Evolutionary conservation across 2,888 invertebrate species (phyloP).

Genomic region (Orthosia gracilis): DNA sequence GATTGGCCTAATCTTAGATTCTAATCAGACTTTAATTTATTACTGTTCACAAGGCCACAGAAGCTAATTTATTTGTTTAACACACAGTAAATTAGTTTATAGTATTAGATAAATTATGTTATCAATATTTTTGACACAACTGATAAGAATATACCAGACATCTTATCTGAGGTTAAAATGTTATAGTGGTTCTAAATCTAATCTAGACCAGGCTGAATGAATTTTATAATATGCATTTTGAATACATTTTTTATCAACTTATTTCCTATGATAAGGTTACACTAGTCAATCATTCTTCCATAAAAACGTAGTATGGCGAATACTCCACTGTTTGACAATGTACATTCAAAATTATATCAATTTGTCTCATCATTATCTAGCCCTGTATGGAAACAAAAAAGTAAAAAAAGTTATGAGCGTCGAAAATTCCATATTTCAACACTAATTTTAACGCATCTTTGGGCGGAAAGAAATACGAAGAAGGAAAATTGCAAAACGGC

Average conservation of each 20-base stretch:
- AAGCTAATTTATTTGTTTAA: slow-evolving; percentile 13
- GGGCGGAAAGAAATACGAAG: too few relatives aligned
- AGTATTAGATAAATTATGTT: slow-evolving; percentile 29
- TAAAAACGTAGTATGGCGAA: too few relatives aligned
- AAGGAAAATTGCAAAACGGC: too few relatives aligned
- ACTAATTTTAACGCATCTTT: too few relatives aligned
- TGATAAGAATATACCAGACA: slow-evolving; percentile 36
- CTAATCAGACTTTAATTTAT: background rate
- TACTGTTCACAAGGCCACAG: slow-evolving; percentile 9
- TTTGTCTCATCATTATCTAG: too few relatives aligned
- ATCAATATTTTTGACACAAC: slow-evolving; percentile 33
- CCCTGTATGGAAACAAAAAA: too few relatives aligned
- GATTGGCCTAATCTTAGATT: background rate
- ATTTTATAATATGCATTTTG: background rate
- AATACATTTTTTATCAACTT: background rate
- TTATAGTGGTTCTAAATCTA: slow-evolving; percentile 1
- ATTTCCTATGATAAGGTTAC: too few relatives aligned
- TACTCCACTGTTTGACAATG: too few relatives aligned
- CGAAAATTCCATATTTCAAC: too few relatives aligned
- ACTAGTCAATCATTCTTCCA: too few relatives aligned
- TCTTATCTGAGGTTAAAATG: slow-evolving; percentile 28
- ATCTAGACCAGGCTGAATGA: background rate
- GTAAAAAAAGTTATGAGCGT: too few relatives aligned
- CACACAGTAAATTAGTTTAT: slow-evolving; percentile 28
- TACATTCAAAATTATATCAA: too few relatives aligned